Conservation (phyloP, 2,113 vertebrate genomes). For the Anas platyrhynchos region DNA sequence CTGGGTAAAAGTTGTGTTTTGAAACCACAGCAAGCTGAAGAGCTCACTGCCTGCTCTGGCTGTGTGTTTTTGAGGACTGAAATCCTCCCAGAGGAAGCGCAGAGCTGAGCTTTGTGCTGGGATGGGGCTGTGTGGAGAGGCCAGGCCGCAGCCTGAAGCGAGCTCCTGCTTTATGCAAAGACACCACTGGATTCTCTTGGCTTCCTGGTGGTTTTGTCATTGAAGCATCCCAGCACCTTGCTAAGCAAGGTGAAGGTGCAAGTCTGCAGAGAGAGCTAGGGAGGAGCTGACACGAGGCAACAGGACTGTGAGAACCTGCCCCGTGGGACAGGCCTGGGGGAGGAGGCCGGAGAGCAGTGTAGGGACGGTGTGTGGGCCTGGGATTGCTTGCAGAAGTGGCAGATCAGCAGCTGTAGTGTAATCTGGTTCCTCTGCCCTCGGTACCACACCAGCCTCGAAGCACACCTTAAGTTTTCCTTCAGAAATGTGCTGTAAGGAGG, state of each 20-base stretch:
- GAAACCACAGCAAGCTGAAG: neutral
- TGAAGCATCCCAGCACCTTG: neutral
- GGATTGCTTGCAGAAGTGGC: neutral
- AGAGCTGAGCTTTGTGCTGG: fast-evolving
- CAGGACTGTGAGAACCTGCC: no score
- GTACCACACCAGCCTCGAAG: neutral
- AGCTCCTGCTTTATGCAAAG: neutral
- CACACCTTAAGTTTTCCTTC: no score
- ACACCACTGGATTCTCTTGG: neutral
- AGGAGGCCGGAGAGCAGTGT: neutral
- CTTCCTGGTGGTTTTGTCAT: neutral
- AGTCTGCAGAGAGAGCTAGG: neutral
- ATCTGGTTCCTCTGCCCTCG: neutral
- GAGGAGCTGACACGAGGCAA: neutral
- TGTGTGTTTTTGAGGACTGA: neutral
- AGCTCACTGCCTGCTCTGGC: neutral
- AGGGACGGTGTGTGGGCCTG: neutral
- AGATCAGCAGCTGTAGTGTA: neutral
- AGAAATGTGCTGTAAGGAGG: neutral
- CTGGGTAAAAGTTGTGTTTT: neutral
- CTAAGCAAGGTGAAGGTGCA: neutral
- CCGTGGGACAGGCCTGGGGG: no score
- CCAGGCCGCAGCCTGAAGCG: fast-evolving
- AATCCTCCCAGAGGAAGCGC: neutral
- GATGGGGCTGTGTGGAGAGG: neutral